A percentile compares a stretch with the other conserved stretches of the same genome.
Conservation (phyloP, 2,888 invertebrate genomes). For the Dicyrtoma fusca region DNA sequence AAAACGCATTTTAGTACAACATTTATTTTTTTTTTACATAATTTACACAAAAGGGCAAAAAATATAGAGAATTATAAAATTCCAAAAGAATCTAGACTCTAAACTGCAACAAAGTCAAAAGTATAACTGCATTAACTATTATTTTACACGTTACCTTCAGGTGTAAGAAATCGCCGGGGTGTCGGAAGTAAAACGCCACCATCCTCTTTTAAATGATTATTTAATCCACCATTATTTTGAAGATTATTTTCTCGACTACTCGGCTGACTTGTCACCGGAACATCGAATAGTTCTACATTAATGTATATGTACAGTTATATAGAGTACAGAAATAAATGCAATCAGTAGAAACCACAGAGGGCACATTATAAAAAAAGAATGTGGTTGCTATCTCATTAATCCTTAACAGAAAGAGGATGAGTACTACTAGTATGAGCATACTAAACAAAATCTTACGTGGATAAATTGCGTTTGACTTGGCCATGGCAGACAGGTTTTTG, state of each 20-base stretch:
- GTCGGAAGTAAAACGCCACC: constrained; percentile 19
- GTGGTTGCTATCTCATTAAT: no score
- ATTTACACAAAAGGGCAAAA: no score
- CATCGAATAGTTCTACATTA: not conserved
- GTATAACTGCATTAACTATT: not conserved
- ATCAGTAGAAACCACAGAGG: no score
- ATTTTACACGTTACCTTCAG: constrained; percentile 29
- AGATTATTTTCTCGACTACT: constrained; percentile 1
- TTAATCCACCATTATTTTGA: not conserved
- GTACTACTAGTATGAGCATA: no score
- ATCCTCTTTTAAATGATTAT: not conserved
- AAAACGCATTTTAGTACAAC: not conserved
- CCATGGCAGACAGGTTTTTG: no score
- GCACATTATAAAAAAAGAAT: no score
- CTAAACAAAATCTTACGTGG: not conserved
- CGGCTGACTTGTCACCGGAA: constrained; percentile 22
- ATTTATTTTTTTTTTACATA: no score
- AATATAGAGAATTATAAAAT: not conserved
- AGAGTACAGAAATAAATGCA: no score
- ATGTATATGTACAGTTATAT: no score
- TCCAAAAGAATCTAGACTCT: not conserved
- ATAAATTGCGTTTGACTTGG: not conserved
- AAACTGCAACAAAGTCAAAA: not conserved
- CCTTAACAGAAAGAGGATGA: no score
- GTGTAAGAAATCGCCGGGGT: constrained; percentile 32